These are phyloP conservation scores for Phyllopteryx taeniolatus DNA, from an alignment of 2,113 vertebrate genomes.

Conservation along the genomic window DNA sequence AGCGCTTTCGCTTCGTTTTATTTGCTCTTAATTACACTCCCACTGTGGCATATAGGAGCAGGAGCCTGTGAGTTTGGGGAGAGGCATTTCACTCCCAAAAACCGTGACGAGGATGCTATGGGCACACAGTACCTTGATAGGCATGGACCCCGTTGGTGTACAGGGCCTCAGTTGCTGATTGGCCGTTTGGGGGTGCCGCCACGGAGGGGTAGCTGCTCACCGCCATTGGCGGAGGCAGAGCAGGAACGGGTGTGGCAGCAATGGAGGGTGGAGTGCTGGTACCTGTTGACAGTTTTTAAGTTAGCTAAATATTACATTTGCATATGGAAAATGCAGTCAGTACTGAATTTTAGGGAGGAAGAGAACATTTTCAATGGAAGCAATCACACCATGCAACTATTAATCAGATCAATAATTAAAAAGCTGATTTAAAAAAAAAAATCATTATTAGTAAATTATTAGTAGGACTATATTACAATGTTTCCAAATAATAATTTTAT, in stretches of 20 bases:
- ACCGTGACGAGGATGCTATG: not conserved
- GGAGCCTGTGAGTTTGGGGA: slow-evolving; percentile 16
- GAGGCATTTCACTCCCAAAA: not conserved
- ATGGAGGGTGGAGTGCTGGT: slow-evolving; percentile 86
- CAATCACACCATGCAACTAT: too few relatives aligned
- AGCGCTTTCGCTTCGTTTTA: slow-evolving; percentile 22
- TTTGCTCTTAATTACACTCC: slow-evolving; percentile 24
- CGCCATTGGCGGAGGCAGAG: slow-evolving; percentile 80
- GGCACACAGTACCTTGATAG: slow-evolving; percentile 77
- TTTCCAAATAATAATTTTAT: too few relatives aligned
- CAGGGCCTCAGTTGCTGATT: slow-evolving; percentile 80
- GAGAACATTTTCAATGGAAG: too few relatives aligned
- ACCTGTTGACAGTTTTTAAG: slow-evolving; percentile 61
- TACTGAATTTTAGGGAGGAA: too few relatives aligned
- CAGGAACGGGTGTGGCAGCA: slow-evolving; percentile 81
- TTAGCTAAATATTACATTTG: not conserved
- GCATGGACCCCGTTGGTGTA: slow-evolving; percentile 86
- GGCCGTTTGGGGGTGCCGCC: slow-evolving; percentile 78
- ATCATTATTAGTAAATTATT: too few relatives aligned
- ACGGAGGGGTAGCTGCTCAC: slow-evolving; percentile 83
- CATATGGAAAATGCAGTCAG: not conserved
- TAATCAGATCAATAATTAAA: too few relatives aligned
- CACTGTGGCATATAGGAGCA: not conserved
- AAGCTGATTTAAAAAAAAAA: too few relatives aligned
- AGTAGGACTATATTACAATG: too few relatives aligned